These are phyloP conservation scores for Megaustenia siamemsis DNA, from an alignment of 2,888 invertebrate genomes.

Conservation along the genomic window DNA sequence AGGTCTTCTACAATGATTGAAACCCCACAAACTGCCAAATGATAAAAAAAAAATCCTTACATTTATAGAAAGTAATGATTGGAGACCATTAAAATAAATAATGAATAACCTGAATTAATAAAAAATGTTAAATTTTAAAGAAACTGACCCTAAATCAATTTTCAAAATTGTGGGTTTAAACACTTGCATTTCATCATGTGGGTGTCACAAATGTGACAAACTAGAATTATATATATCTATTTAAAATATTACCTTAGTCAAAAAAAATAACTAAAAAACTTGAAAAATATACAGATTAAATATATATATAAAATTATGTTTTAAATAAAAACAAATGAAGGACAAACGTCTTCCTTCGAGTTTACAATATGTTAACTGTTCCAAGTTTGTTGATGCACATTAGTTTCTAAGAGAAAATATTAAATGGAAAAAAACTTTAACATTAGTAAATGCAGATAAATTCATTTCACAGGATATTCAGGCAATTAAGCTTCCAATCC, in stretches of 20 bases:
- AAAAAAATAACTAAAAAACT: neutral
- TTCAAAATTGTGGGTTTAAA: constrained; percentile 21
- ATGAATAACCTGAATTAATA: too few relatives aligned
- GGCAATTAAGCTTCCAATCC: constrained; percentile 45
- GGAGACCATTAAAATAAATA: too few relatives aligned
- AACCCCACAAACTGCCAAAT: constrained; percentile 21
- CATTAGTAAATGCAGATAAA: neutral
- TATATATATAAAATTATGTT: too few relatives aligned
- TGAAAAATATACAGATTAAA: neutral
- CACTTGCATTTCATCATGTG: constrained; percentile 29
- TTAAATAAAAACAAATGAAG: too few relatives aligned
- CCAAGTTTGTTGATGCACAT: constrained; percentile 30
- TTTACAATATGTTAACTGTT: constrained; percentile 25
- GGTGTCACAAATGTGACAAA: neutral
- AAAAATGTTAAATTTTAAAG: neutral
- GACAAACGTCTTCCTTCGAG: neutral
- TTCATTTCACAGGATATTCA: constrained; percentile 35
- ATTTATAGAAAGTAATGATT: too few relatives aligned
- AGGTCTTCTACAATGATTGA: neutral
- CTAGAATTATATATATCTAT: neutral
- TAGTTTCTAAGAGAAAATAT: neutral
- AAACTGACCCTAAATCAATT: neutral
- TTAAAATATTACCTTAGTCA: constrained; percentile 2
- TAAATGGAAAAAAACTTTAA: constrained; percentile 6
- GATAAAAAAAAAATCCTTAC: too few relatives aligned